Evolutionary conservation across 1,140 invertebrate genomes (phyloP).

Genomic region (Eciton burchellii): DNA sequence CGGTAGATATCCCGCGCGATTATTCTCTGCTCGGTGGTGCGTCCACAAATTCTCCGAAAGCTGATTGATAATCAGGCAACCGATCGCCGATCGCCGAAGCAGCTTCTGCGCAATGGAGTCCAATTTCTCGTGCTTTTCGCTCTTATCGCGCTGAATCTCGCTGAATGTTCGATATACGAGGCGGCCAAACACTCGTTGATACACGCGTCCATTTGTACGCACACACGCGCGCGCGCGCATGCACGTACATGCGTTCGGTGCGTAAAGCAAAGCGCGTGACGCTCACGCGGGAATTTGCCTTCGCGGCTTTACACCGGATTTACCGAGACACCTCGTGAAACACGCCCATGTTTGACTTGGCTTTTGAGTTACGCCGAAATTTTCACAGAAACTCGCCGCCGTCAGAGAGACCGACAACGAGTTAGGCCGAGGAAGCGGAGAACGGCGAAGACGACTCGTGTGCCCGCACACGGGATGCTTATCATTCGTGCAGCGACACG

Average conservation of each 20-base stretch:
- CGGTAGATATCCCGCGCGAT: no score
- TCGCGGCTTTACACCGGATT: conserved; percentile 77
- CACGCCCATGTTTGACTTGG: conserved; percentile 84
- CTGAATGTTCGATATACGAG: conserved; percentile 20
- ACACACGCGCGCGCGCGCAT: not conserved
- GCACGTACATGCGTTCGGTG: conserved; percentile 28
- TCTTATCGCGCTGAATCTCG: conserved; percentile 9
- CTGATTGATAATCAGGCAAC: no score
- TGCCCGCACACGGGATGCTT: conserved; percentile 62
- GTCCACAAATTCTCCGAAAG: no score
- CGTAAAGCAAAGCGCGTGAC: conserved; percentile 61
- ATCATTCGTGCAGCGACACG: conserved; percentile 74
- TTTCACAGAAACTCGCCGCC: conserved; percentile 80
- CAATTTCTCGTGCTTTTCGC: not conserved
- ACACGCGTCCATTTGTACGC: conserved; percentile 31
- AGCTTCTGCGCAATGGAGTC: conserved; percentile 30
- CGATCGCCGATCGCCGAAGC: not conserved
- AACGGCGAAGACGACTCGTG: conserved; percentile 59
- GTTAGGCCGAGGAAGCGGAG: conserved; percentile 54
- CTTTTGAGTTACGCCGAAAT: conserved; percentile 85
- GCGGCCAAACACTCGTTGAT: conserved; percentile 38
- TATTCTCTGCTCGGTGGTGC: no score
- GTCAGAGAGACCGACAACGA: conserved; percentile 61
- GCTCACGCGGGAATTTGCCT: conserved; percentile 69
- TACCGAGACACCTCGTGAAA: conserved; percentile 77